These are phyloP conservation scores for Antigone vipio DNA, from an alignment of 2,113 vertebrate species.

Conservation along the genomic window DNA sequence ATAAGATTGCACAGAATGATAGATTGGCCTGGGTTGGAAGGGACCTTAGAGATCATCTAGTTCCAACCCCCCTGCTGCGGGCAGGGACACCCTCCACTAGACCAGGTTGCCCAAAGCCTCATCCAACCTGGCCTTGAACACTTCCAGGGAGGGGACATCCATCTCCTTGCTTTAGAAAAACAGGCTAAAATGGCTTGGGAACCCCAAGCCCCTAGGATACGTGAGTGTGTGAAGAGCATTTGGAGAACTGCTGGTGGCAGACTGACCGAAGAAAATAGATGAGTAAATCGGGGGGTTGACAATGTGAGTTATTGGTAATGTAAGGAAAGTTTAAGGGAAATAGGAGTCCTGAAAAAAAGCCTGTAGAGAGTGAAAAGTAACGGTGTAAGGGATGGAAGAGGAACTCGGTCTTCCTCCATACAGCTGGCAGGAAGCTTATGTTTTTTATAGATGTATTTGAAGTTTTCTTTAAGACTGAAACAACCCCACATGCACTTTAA, in stretches of 20 bases:
- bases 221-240: not conserved
- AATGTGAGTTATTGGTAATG: rapidly evolving
- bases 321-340: not conserved
- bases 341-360: not conserved
- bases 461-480: not conserved
- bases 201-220: not conserved
- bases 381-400: not conserved
- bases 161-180: not conserved
- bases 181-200: not conserved
- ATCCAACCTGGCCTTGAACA: no score
- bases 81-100: no score
- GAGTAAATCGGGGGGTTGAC: rapidly evolving
- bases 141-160: no score
- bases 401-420: not conserved
- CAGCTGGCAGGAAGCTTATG: not conserved
- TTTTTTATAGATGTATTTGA: not conserved
- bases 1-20: no score
- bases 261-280: not conserved
- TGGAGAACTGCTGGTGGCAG: not conserved
- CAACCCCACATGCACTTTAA: rapidly evolving
- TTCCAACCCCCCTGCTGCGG: no score
- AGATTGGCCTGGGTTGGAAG: no score
- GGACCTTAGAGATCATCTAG: no score
- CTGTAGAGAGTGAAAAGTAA: not conserved
- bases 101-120: no score